Percentiles rank a stretch among this genome's conserved stretches.
Evolutionary conservation across 2,888 invertebrate species (phyloP).

Genomic region (Agonopterix arenella): DNA sequence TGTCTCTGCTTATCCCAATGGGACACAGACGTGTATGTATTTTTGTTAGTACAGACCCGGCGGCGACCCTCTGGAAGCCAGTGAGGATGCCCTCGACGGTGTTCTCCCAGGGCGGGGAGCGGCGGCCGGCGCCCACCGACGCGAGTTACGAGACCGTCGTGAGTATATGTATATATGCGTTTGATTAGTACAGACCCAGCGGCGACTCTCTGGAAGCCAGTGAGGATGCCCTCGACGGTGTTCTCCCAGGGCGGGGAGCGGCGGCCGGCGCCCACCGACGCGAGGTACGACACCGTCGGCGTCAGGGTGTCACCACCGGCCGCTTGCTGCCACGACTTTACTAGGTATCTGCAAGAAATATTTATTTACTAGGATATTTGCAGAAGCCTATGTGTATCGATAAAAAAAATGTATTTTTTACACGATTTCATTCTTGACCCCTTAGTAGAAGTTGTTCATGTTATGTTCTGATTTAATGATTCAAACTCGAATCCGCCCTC

Average conservation of each 20-base stretch:
- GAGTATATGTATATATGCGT: no score
- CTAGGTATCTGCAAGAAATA: conserved; percentile 76
- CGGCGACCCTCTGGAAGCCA: conserved; percentile 79
- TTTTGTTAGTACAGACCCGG: conserved; percentile 65
- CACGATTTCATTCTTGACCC: no score
- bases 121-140: conserved; percentile 31
- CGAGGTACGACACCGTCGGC: conserved; percentile 84
- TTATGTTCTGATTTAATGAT: no score
- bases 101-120: conserved; percentile 60
- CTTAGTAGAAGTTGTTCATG: no score
- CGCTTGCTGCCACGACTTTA: conserved; percentile 87
- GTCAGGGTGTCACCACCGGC: conserved; percentile 77
- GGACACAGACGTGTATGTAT: no score
- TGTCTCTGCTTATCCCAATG: no score
- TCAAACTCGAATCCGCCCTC: no score
- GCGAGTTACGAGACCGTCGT: conserved; percentile 68
- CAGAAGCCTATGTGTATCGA: no score
- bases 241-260: conserved; percentile 60
- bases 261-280: conserved; percentile 30
- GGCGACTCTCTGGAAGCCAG: conserved; percentile 79
- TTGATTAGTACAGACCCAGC: conserved; percentile 66
- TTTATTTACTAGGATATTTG: no score
- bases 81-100: conserved; percentile 71
- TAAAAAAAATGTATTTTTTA: no score
- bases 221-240: conserved; percentile 70